Conservation (phyloP, 2,797 vertebrate genomes). For the Amazona finschi region DNA sequence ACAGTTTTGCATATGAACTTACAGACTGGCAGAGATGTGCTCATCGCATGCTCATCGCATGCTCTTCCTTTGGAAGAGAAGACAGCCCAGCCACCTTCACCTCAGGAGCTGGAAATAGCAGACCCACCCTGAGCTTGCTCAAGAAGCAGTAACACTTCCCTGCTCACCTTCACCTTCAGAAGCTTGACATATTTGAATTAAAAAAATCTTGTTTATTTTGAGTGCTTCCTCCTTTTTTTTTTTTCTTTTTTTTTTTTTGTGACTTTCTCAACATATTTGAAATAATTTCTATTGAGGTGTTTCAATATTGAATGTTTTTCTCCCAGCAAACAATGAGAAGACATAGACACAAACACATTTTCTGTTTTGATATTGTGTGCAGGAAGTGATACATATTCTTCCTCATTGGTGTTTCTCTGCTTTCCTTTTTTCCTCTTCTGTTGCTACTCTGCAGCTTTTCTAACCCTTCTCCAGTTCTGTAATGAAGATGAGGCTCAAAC, state of each 20-base stretch:
- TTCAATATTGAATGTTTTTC: not conserved
- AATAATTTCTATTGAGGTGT: not conserved
- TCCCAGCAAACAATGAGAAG: not conserved
- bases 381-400: not conserved
- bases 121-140: accelerated
- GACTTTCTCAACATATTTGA: not conserved
- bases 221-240: not conserved
- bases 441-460: not conserved
- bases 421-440: not conserved
- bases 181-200: not conserved
- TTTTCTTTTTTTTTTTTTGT: not conserved
- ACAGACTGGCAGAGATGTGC: accelerated
- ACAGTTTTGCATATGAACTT: accelerated
- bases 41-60: accelerated
- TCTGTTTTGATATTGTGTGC: not conserved
- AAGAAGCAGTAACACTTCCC: accelerated
- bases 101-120: not conserved
- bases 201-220: not conserved
- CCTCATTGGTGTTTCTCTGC: not conserved
- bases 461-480: not conserved
- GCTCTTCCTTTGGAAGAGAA: not conserved
- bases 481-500: not conserved
- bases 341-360: not conserved
- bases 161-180: accelerated
- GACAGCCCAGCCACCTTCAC: no score